Base-by-base conservation (phyloP, 2,113 vertebrate species). In the Tor tambroides region DNA sequence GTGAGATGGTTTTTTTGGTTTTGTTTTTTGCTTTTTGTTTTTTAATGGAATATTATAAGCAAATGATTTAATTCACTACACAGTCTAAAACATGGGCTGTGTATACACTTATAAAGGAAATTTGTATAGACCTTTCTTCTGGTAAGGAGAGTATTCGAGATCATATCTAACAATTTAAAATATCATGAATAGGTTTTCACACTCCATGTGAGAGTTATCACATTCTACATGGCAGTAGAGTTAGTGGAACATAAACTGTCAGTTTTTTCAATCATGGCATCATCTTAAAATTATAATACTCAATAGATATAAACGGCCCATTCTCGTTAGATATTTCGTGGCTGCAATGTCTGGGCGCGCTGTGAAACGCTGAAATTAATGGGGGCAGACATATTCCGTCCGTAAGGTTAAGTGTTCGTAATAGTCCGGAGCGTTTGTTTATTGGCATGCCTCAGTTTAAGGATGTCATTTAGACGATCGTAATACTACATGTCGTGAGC, bases 371-470 rank as follows among this genome's bases (percentile, higher is more conserved):
- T n/a, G 78, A 88, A 90, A 89, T 92, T 93, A 94, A 93, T 93
- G 91, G 87, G 84, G 54, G 61, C 87, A 91, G 92, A 93, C 94
- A 92, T 93, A 94, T 94, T 91, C 90, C 87, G 91, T 90, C 88
- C 91, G 91, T 91, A 92, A 94, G 91, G 92, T 94, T 94, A 94
- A 94, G 92, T 94, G 94, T 94, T 91, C 89, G 87, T 94, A 95
- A 95, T 93, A 91, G 88, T 72, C 88, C 81, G 86, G 91, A 91
- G 90, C 92, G 91, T 93, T 93, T 94, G 93, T 93, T 94, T 94
- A 94, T 92, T 91, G 92, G 90, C 90, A 85, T 89, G 87, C 89
- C 87, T 91, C 92, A 88, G 90, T 90, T 86, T 88, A 88, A 85
- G 87, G 86, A 88, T 90, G 87, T 81, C 88, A 85, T 88, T 23